Conservation (phyloP, 2,888 invertebrate genomes). For the Perdita meconis region DNA sequence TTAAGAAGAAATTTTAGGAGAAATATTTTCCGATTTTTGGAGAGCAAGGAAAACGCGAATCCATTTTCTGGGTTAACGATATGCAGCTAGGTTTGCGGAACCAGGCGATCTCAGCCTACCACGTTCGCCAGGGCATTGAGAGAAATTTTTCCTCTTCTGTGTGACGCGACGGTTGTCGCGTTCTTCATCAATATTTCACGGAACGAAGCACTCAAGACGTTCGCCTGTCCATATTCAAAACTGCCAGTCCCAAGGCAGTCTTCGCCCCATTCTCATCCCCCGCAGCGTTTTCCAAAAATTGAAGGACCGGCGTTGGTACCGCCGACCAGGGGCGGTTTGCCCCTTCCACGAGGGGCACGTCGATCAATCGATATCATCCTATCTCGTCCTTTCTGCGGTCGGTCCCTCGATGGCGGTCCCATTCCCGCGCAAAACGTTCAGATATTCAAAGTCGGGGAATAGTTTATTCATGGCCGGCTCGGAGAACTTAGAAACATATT, state of each 20-base stretch:
- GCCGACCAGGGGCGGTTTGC: conserved; percentile 22
- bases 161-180: neutral
- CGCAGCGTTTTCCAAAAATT: conserved; percentile 62
- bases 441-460: conserved; percentile 84
- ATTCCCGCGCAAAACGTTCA: conserved; percentile 79
- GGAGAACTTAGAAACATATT: conserved; percentile 83
- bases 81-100: no score
- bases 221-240: conserved; percentile 4
- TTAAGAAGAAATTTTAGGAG: no score
- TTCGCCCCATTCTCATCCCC: neutral
- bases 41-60: no score
- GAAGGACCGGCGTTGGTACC: conserved; percentile 62
- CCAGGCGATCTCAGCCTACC: neutral
- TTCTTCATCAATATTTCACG: conserved; percentile 3
- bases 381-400: conserved; percentile 68
- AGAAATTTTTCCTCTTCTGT: neutral
- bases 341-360: conserved; percentile 51
- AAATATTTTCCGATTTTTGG: no score
- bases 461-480: conserved; percentile 84
- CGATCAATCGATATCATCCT: conserved; percentile 72
- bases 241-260: conserved; percentile 13
- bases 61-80: no score
- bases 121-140: neutral
- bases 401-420: conserved; percentile 77
- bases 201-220: neutral